Base-by-base conservation (phyloP, 2,888 invertebrate species). In the Torymus texanus region DNA sequence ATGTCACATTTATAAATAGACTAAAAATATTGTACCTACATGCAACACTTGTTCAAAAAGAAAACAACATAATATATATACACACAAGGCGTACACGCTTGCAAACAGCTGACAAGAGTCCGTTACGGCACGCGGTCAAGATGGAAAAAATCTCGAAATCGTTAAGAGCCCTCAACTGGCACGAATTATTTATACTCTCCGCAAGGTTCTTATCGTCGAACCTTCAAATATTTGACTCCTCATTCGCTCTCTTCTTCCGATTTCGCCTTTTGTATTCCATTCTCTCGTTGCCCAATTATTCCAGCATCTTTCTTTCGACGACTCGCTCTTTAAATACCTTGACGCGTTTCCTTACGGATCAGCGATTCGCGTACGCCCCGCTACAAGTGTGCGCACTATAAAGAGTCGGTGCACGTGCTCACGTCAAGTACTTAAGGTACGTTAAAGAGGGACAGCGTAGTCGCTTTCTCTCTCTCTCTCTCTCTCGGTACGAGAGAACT, bases 371-470 rank as follows among this genome's bases (percentile, higher is more conserved):
- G 16, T 59, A 55, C 78, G 67, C 73, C 61, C 61, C 61, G n/a
- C 14, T 29, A 14, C 55, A 71, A 70, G 73, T 73, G 78, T 78
- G 78, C 16, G 62, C 29, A 59, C 53, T 59, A 59, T 58, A 51
- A 24, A 29, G 24, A 53, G 76, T 51, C 73, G 66, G 13, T 83
- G 86, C 89, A 87, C 88, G 89, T 87, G 88, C 61, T 56, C 88
- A 84, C 67, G 68, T 76, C 80, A 84, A 84, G 85, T 85, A 75
- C 53, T 55, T 16, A 67, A 56, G 70, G 71, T 72, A 86, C 86
- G 86, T 86, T 87, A 85, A 84, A 87, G 87, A 86, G 85, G 85
- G 86, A 85, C 87, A 89, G 88, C 87, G 87, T 29, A 29, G 29
- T 29, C 12, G 14, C 24, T 29, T 8, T 16, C 59, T 1, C 16